Conservation (phyloP, 2,113 vertebrate genomes). For the Podarcis raffonei region DNA sequence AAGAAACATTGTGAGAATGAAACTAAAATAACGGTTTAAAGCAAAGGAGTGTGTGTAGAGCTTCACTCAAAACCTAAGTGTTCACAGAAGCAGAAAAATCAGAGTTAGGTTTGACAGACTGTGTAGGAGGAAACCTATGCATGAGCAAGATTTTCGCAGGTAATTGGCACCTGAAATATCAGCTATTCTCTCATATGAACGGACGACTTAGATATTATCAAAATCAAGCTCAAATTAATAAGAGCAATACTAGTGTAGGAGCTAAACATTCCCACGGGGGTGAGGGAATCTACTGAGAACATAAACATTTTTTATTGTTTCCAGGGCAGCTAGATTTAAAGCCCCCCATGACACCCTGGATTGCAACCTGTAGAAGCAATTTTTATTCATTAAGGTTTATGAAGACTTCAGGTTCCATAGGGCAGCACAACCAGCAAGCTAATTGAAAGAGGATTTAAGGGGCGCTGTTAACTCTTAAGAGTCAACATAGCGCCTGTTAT, state of each 20-base stretch:
- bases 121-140: background rate
- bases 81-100: constrained; percentile 26
- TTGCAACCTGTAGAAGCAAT: background rate
- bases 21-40: background rate
- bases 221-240: background rate
- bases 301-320: background rate
- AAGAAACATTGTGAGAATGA: background rate
- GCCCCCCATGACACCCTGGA: constrained; percentile 5
- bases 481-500: background rate
- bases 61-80: background rate
- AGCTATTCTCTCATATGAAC: background rate
- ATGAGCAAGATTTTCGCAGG: constrained; percentile 24
- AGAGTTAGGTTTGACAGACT: background rate
- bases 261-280: background rate
- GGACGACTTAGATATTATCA: background rate
- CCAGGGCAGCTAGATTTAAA: constrained; percentile 7
- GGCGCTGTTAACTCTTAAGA: background rate
- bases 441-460: background rate
- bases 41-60: background rate
- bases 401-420: background rate
- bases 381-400: background rate
- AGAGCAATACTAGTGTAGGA: background rate
- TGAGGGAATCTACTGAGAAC: background rate
- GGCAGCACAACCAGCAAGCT: background rate
- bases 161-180: background rate